phyloP scores from a whole-genome alignment of 2,797 vertebrate species.

The Thalassophryne amazonica region DNA sequence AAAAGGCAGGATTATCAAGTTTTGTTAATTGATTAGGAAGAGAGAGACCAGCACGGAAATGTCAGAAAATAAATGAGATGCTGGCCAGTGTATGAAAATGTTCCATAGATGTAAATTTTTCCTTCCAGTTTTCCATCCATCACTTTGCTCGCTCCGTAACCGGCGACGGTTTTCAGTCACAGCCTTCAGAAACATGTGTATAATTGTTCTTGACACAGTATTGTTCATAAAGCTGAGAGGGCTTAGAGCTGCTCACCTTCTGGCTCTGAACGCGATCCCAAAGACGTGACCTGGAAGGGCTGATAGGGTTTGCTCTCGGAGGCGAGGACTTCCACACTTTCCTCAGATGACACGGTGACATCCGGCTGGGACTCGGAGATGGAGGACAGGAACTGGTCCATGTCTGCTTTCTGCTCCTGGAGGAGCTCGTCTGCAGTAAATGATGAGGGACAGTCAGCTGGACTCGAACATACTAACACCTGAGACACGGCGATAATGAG shows the following conservation, averaged over 20 bases:
- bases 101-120: slow-evolving; percentile 34
- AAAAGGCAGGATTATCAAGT: slow-evolving; percentile 73
- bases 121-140: slow-evolving; percentile 33
- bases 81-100: slow-evolving; percentile 37
- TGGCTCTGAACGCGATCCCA: slow-evolving; percentile 84
- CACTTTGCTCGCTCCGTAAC: slow-evolving; percentile 25
- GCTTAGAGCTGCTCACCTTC: slow-evolving; percentile 82
- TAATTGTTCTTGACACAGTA: slow-evolving; percentile 15
- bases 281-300: slow-evolving; percentile 90
- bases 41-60: slow-evolving; percentile 50
- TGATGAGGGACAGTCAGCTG: background rate
- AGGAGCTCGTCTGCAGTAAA: slow-evolving; percentile 86
- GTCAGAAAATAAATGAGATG: slow-evolving; percentile 42
- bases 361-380: slow-evolving; percentile 92
- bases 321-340: slow-evolving; percentile 84
- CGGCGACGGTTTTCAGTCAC: slow-evolving; percentile 4
- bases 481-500: background rate
- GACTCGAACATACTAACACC: background rate
- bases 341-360: slow-evolving; percentile 89
- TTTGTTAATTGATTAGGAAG: slow-evolving; percentile 66
- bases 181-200: slow-evolving; percentile 20
- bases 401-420: slow-evolving; percentile 91
- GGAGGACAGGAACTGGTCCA: slow-evolving; percentile 94
- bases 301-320: slow-evolving; percentile 86
- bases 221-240: background rate